Evolutionary conservation across 1,140 invertebrate species (phyloP).

Genomic region (Grapholita molesta): DNA sequence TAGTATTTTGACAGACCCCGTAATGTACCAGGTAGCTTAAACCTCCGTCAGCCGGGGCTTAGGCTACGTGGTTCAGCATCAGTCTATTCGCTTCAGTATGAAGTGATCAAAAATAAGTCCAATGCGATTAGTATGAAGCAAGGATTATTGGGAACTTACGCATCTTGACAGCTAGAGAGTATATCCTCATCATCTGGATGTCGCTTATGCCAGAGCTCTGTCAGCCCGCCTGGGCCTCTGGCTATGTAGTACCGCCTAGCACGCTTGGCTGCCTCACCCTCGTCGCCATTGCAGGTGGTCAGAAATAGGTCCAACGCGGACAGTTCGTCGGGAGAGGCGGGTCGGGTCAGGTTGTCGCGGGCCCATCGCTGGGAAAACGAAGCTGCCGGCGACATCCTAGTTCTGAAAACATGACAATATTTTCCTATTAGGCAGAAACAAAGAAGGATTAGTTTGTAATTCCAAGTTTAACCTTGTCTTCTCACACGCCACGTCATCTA

Average conservation of each 20-base stretch:
- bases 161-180: slow-evolving; percentile 68
- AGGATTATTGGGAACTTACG: slow-evolving; percentile 37
- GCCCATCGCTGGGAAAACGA: slow-evolving; percentile 73
- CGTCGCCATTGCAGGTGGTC: slow-evolving; percentile 51
- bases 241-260: slow-evolving; percentile 62
- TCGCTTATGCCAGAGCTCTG: slow-evolving; percentile 57
- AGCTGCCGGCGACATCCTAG: slow-evolving; percentile 69
- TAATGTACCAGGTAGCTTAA: no score
- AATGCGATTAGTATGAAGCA: slow-evolving; percentile 32
- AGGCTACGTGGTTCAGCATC: no score
- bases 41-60: no score
- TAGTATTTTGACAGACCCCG: no score
- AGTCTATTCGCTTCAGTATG: no score
- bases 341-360: slow-evolving; percentile 57
- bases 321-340: slow-evolving; percentile 45
- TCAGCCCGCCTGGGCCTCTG: slow-evolving; percentile 53
- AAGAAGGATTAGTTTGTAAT: no score
- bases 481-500: no score
- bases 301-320: slow-evolving; percentile 47
- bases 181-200: slow-evolving; percentile 67
- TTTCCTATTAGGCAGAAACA: not conserved
- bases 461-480: no score
- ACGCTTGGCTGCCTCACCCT: slow-evolving; percentile 51
- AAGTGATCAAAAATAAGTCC: slow-evolving; percentile 45
- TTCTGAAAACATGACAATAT: slow-evolving; percentile 25